Base-by-base conservation (phyloP, 2,797 vertebrate species). In the Gymnopithys bicolor region DNA sequence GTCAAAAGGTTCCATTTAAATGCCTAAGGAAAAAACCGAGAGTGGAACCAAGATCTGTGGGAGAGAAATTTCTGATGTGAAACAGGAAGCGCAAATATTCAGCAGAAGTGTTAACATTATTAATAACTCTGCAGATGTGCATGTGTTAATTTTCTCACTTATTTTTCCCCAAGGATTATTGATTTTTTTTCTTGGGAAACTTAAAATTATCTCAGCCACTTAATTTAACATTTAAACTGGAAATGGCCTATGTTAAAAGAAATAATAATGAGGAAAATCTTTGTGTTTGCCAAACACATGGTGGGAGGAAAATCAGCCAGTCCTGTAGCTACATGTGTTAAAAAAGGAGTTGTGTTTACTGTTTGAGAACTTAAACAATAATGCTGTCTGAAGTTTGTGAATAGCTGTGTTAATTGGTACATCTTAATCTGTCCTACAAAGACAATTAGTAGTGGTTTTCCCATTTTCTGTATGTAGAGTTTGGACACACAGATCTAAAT, bases 1-100 rank as follows among this genome's bases (percentile, higher is more conserved):
- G 81, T 92, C 81, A 89, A 71, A 87, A 96, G 24, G 27, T 95
- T 94, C 71, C 56, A 58, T 86, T 74, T 87, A 53, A 84, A 83
- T 64, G 71, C 78, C 74, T 86, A 24, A 79, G 71, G 76, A 74
- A 56, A 91, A 95, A 64, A 77, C 4, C 13, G 46, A 77, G 73
- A n/a, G 33, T 49, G 68, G 91, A 87, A 82, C 55, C 17, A 88
- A 87, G 45, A 71, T 78, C 62, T 30, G 64, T 78, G 81, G 81
- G 68, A 92, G 71, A 85, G 43, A 68, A 58, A 83, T 83, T 88
- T 94, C 68, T 75, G 5, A 18, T 91, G 68, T 68, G 85, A 35
- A 89, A 85, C 75, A 83, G 56, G 60, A 95, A 95, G 10, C 19
- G 16, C 52, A 78, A 90, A 76, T 87, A 73, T 15, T 67, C 27